A percentile compares a stretch with the other conserved stretches of the same genome.
These are phyloP conservation scores for Cryptoprocta ferox DNA, from an alignment of 2,797 vertebrate genomes.

Conservation along the genomic window DNA sequence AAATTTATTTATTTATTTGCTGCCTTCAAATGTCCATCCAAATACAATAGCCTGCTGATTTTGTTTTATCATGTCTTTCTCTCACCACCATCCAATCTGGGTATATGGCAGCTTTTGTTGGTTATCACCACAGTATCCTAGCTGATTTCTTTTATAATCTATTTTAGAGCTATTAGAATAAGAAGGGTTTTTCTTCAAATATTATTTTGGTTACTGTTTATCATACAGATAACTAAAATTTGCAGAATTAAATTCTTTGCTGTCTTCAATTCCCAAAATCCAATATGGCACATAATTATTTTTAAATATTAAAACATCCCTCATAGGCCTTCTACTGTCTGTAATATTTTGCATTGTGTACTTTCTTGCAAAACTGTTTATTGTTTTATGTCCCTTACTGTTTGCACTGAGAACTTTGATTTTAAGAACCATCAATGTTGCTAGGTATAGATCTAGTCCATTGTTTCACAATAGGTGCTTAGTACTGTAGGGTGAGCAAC, in stretches of 20 bases:
- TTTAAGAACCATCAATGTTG: background rate
- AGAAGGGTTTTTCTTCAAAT: background rate
- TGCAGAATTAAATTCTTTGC: background rate
- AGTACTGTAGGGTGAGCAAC: background rate
- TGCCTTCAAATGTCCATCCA: background rate
- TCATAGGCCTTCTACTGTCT: background rate
- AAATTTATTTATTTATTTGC: background rate
- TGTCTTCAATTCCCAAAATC: background rate
- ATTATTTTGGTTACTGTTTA: conserved; percentile 4
- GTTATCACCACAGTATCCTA: background rate
- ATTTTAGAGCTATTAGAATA: conserved; percentile 18
- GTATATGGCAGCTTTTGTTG: background rate
- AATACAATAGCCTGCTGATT: background rate
- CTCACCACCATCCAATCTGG: background rate
- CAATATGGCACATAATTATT: conserved; percentile 18
- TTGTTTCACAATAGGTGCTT: background rate
- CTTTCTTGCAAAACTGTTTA: background rate
- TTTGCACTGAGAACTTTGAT: background rate
- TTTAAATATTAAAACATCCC: background rate
- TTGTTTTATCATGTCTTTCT: background rate
- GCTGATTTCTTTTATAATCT: background rate
- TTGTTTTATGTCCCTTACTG: background rate
- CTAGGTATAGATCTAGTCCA: background rate
- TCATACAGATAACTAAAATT: background rate
- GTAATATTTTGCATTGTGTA: conserved; percentile 14